phyloP scores from a whole-genome alignment of 2,888 invertebrate genomes.

The Drosophila subquinaria region DNA sequence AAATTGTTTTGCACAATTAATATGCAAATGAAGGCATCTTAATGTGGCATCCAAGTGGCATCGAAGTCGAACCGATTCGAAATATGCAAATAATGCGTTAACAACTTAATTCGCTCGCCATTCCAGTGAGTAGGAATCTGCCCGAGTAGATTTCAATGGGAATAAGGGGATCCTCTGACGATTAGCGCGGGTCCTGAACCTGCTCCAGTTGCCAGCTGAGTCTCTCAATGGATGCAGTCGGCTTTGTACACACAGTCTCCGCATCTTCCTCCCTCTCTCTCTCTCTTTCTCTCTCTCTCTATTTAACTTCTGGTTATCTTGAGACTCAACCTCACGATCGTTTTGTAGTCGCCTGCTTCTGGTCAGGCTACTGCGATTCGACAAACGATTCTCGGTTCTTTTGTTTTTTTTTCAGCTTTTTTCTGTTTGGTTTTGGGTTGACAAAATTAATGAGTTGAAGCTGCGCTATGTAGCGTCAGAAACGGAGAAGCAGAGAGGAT shows the following conservation, averaged over 20 bases:
- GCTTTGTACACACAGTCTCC: not conserved
- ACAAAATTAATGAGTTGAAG: conserved; percentile 77
- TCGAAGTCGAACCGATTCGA: conserved; percentile 42
- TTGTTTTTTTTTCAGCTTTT: conserved; percentile 10
- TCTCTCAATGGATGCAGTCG: conserved; percentile 26
- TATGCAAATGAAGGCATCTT: conserved; percentile 83
- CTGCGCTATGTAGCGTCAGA: conserved; percentile 15
- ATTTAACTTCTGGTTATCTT: conserved; percentile 59
- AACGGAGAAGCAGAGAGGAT: conserved; percentile 7
- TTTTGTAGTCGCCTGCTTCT: conserved; percentile 73
- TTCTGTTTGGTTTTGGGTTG: conserved; percentile 61
- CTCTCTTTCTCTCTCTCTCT: not conserved
- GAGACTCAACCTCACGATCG: conserved; percentile 56
- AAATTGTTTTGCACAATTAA: conserved; percentile 82
- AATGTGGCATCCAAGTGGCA: conserved; percentile 69
- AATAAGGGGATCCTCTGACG: conserved; percentile 20
- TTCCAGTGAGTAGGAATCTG: conserved; percentile 31
- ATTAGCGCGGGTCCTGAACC: conserved; percentile 62
- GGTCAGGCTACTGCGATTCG: conserved; percentile 78
- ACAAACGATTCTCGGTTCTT: conserved; percentile 30
- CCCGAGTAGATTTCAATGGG: conserved; percentile 10
- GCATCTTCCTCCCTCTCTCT: not conserved
- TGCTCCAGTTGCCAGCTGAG: conserved; percentile 33
- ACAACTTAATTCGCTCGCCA: conserved; percentile 83
- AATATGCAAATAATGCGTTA: conserved; percentile 85